Evolutionary conservation across 2,113 vertebrate genomes (phyloP), one percentile per base, ranked within the genome.

Genomic region (Meriones unguiculatus): DNA sequence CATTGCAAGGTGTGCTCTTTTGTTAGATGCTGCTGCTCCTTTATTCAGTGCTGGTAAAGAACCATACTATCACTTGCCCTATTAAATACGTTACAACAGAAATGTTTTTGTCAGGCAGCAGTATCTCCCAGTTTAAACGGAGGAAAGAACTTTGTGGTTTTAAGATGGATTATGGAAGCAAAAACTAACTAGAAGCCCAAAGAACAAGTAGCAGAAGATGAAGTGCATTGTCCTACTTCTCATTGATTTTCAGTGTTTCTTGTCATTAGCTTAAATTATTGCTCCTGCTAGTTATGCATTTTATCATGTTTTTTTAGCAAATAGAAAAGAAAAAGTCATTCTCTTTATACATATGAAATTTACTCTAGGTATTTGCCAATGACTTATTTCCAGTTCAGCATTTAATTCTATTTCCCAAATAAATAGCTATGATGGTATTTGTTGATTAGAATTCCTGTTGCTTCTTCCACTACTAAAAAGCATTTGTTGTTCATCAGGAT

Each of bases 61-160:
- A 8, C 57, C 67, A 85, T 12, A 50, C 62, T 92, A 77, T 93
- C 65, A 64, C 52, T 84, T 96, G 41, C 75, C 13, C 93, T 77
- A 52, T 67, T 77, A 62, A 81, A 64, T 89, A 73, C 24, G 57
- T 90, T 73, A 8, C 24, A 77, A 69, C 20, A 96, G 78, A 93
- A 92, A 81, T 90, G 90, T 82, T 95, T 69, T 76, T 46, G 75
- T 52, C 14, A 75, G 32, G 14, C 18, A 93, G 52, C 32, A 92
- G 85, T 54, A 92, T 70, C 20, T n/a, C 65, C 3, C 17, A 18
- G 78, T 81, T 85, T 62, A 54, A 78, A 9, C 67, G 4, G 14
- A 82, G 14, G 14, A 76, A 94, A 76, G 13, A 24, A 90, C 59
- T 81, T 73, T n/a, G 5, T 80, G 52, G 6, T 97, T 95, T 93